Evolutionary conservation across 2,113 vertebrate genomes (phyloP).

Genomic region (Carassius carassius): DNA sequence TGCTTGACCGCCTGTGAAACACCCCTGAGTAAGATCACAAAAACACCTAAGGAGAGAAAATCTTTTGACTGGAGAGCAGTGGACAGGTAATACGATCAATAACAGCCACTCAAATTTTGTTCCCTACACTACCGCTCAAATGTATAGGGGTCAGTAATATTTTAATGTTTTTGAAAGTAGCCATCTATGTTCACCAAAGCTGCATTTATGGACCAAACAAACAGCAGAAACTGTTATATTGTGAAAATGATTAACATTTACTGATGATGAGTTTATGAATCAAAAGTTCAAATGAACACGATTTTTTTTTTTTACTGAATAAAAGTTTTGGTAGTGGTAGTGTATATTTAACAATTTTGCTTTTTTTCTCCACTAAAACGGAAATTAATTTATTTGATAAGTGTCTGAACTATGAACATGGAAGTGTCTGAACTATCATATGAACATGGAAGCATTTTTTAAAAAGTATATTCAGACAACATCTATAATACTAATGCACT

Average conservation of each 20-base stretch:
- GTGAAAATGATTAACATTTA: too few species aligned
- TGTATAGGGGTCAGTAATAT: background rate
- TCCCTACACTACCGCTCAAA: background rate
- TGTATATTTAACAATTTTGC: background rate
- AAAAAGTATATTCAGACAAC: background rate
- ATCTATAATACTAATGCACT: background rate
- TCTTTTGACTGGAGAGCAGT: constrained; percentile 75
- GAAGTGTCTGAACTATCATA: background rate
- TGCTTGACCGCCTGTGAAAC: constrained; percentile 74
- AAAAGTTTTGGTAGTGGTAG: background rate
- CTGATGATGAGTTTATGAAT: too few species aligned
- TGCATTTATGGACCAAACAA: too few species aligned
- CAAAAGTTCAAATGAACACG: too few species aligned
- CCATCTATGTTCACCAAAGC: too few species aligned
- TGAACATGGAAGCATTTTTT: background rate
- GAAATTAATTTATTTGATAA: background rate
- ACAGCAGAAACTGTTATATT: too few species aligned
- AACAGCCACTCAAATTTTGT: background rate
- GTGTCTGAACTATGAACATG: background rate
- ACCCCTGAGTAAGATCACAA: constrained; percentile 24
- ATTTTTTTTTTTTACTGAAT: too few species aligned
- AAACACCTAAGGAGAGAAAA: constrained; percentile 65
- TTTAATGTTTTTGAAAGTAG: background rate
- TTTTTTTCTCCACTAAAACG: background rate
- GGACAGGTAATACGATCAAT: constrained; percentile 64